phyloP scores from a whole-genome alignment of 1,140 invertebrate genomes.

The Lepidurus packardi region DNA sequence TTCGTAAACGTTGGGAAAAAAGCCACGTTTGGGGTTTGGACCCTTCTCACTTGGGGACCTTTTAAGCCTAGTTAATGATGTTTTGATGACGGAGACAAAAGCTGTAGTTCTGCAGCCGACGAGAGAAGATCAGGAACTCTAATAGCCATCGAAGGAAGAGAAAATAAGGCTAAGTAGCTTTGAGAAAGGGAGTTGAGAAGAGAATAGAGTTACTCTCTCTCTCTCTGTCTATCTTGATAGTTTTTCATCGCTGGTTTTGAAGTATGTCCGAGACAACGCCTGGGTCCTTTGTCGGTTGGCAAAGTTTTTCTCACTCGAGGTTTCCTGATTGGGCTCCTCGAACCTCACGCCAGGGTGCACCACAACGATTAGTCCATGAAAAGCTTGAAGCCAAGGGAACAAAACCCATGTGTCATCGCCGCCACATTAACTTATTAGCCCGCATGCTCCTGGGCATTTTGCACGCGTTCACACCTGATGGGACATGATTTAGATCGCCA shows the following conservation, averaged over 20 bases:
- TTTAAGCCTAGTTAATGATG: conserved; percentile 8
- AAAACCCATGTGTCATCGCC: conserved; percentile 9
- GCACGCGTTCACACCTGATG: conserved; percentile 2
- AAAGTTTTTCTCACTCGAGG: not conserved
- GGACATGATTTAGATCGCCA: not conserved
- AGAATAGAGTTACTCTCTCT: too few relatives aligned
- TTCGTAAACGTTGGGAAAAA: not conserved
- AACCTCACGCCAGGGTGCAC: not conserved
- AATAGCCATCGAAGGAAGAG: too few relatives aligned
- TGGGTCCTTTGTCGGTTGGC: not conserved
- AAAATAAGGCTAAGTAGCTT: too few relatives aligned
- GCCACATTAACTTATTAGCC: conserved; percentile 21
- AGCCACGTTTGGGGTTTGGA: not conserved
- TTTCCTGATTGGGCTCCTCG: not conserved
- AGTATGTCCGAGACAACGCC: too few relatives aligned
- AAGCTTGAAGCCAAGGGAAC: not conserved
- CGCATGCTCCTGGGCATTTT: conserved; percentile 11
- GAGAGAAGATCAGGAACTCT: too few relatives aligned
- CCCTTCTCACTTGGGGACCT: not conserved
- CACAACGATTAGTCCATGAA: not conserved
- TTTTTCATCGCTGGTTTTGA: too few relatives aligned
- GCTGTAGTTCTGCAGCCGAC: not conserved
- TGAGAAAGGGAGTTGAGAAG: too few relatives aligned
- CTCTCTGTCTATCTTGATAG: too few relatives aligned
- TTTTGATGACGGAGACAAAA: conserved; percentile 22